phyloP scores from a whole-genome alignment of 2,797 vertebrate genomes.

The Gadopsis marmoratus region DNA sequence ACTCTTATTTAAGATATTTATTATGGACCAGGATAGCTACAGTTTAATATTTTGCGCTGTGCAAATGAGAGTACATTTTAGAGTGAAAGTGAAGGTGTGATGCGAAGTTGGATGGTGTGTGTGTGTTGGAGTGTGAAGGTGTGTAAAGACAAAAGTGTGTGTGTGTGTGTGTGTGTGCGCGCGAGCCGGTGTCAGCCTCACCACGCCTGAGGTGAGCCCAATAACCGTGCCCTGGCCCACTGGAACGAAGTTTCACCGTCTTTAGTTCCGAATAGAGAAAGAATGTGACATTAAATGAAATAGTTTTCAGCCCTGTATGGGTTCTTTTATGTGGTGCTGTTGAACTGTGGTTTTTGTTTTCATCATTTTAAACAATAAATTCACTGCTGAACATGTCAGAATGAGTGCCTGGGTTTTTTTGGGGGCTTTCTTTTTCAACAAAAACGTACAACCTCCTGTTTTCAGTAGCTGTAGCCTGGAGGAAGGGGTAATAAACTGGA shows the following conservation, averaged over 20 bases:
- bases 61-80: conserved; percentile 43
- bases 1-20: background rate
- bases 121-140: conserved; percentile 76
- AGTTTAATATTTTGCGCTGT: conserved; percentile 25
- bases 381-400: conserved; percentile 31
- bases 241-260: conserved; percentile 71
- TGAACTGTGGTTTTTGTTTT: conserved; percentile 33
- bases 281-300: conserved; percentile 60
- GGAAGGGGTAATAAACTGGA: conserved; percentile 77
- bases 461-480: conserved; percentile 68
- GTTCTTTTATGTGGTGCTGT: background rate
- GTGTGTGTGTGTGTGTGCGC: conserved; percentile 32
- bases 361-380: conserved; percentile 18
- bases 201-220: conserved; percentile 79
- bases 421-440: conserved; percentile 8
- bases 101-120: conserved; percentile 41
- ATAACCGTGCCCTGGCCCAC: conserved; percentile 74
- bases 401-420: conserved; percentile 28
- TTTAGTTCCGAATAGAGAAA: conserved; percentile 70
- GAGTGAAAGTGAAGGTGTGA: conserved; percentile 71
- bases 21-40: background rate
- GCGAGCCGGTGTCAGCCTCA: conserved; percentile 61
- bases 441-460: conserved; percentile 44
- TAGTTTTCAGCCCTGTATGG: conserved; percentile 17
- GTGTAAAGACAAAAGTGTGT: conserved; percentile 64